Percentiles rank a stretch among this genome's conserved stretches.
Conservation (phyloP, 2,797 vertebrate species). For the Leptoclinus maculatus region DNA sequence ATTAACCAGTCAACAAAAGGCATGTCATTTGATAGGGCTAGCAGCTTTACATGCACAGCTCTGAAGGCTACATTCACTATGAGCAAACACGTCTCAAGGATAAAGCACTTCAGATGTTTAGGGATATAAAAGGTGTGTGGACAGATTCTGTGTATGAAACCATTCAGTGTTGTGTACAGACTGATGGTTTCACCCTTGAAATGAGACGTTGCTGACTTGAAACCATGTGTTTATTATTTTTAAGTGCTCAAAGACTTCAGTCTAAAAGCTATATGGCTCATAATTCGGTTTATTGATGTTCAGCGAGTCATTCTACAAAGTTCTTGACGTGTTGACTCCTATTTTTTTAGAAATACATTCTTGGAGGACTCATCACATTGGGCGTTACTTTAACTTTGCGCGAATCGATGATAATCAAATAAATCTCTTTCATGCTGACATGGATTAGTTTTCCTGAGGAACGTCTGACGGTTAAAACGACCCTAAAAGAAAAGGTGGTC, state of each 20-base stretch:
- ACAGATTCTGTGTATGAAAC: background rate
- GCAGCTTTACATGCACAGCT: slow-evolving; percentile 12
- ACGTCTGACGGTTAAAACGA: background rate
- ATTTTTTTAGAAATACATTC: background rate
- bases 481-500: background rate
- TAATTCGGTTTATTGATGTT: background rate
- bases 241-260: background rate
- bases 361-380: background rate
- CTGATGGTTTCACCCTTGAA: background rate
- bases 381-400: background rate
- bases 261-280: background rate
- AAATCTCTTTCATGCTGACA: background rate
- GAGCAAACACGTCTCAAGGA: slow-evolving; percentile 47
- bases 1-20: slow-evolving; percentile 53
- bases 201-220: background rate
- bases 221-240: too few relatives aligned
- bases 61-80: slow-evolving; percentile 5
- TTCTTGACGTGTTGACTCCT: background rate
- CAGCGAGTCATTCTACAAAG: background rate
- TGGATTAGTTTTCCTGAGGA: background rate
- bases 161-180: background rate
- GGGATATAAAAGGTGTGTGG: slow-evolving; percentile 7
- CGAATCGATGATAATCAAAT: background rate
- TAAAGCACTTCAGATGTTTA: background rate
- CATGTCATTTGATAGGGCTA: slow-evolving; percentile 70